Base-by-base conservation (phyloP, 2,888 invertebrate genomes). In the Sphaeridia pumilis region DNA sequence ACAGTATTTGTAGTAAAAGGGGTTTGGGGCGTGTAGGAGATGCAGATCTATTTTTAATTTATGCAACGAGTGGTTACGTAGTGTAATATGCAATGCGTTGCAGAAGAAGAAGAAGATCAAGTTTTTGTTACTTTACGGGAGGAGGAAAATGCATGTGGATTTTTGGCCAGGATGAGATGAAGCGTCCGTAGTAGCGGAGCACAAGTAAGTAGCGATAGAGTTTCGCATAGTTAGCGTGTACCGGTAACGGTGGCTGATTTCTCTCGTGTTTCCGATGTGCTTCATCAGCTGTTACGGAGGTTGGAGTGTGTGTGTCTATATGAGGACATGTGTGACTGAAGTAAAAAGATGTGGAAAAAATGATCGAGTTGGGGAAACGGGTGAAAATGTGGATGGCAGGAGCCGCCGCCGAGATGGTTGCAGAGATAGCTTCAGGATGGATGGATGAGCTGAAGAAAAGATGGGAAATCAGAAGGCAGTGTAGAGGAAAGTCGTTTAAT, bases 401-500 rank as follows among this genome's bases (percentile, higher is more conserved):
- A 31, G 31, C 7, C 7, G 31, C 14, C 10, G 31, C 10, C 10
- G 14, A 14, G 31, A 31, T 31, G 31, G 31, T 31, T 31, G 31
- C 10, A 31, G 14, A 31, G 7, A 31, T n/a, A n/a, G n/a, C n/a
- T n/a, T n/a, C n/a, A n/a, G 31, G 14, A 31, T 31, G 7, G 7
- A 31, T 31, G 31, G 14, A 31, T 31, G 14, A 31, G 7, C 7
- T 31, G 31, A 14, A 14, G 31, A 31, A 31, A 31, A 31, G 31
- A 31, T 31, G 31, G 31, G 7, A 14, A 14, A 31, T 10, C 7
- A 14, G 14, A 14, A 31, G 31, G 31, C 31, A 31, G 10, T 17
- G 12, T 17, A 5, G 38, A 38, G 38, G 38, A 38, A 38, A 38
- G 20, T 17, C 38, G 38, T 38, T 38, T 38, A 38, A 38, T 38